Evolutionary conservation across 2,888 invertebrate genomes (phyloP).

Genomic region (Eupithecia vulgata): DNA sequence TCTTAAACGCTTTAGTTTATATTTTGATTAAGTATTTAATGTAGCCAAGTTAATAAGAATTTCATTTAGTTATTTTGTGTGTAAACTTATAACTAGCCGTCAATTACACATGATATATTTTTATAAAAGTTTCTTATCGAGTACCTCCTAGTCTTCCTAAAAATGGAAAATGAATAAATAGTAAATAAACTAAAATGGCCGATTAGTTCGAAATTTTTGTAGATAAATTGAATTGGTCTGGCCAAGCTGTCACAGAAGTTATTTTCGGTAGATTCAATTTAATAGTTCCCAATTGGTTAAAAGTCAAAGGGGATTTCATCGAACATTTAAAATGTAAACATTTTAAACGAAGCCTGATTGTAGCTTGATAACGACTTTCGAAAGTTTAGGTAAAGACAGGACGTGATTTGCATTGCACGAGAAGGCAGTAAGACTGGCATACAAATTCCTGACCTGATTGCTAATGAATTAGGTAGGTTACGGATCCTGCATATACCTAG

Average conservation of each 20-base stretch:
- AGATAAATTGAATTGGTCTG: background rate
- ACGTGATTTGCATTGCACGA: background rate
- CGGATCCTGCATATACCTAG: background rate
- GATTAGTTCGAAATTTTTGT: background rate
- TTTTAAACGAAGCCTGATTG: background rate
- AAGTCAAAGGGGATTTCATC: background rate
- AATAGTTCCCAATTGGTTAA: background rate
- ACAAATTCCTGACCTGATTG: background rate
- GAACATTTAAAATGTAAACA: background rate
- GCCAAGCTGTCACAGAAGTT: background rate
- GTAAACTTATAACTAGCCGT: too few relatives aligned
- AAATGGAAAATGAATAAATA: too few relatives aligned
- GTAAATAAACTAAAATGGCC: background rate
- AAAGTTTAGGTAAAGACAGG: background rate
- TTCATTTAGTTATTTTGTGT: too few relatives aligned
- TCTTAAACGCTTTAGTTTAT: too few relatives aligned
- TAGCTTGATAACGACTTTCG: background rate
- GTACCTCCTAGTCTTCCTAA: too few relatives aligned
- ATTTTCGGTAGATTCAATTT: background rate
- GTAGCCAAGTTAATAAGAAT: too few relatives aligned
- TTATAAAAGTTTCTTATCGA: too few relatives aligned
- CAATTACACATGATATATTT: too few relatives aligned
- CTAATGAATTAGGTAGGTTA: background rate
- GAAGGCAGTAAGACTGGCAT: background rate
- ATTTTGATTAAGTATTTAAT: too few relatives aligned